Base-by-base conservation (phyloP, 2,888 invertebrate genomes). In the Xylota sylvarum region DNA sequence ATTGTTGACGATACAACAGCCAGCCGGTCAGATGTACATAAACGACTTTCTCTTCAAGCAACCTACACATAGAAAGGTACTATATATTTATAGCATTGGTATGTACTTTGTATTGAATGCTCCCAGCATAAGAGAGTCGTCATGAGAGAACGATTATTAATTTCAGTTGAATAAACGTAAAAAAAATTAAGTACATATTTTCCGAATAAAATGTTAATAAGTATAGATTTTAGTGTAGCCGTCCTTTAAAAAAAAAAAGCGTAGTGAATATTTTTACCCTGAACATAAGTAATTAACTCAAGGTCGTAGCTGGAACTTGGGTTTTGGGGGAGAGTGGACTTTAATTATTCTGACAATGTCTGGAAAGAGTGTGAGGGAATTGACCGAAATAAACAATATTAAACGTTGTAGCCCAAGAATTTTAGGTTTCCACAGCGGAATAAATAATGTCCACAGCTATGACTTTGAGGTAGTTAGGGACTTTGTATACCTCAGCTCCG, bases 31-130 rank as follows among this genome's bases (percentile, higher is more conserved):
- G 17, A 19, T 35, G 58, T 58, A 58, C 3, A 35, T 37, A 35
- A n/a, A 30, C 5, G 19, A 19, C 19, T 58, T 58, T 58, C 58
- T 58, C 37, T 58, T 58, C 19, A 12, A 32, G 7, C n/a, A 30
- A 56, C 35, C 9, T 32, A 35, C 6, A 35, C 10, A 58, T 14
- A 5, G 12, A 12, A 35, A 5, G 1, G 17, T 27, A 56, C n/a
- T 35, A 2, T 37, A 58, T 19, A 35, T 14, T 35, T 58, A 23
- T 23, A 37, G 17, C 9, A 23, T 19, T 9, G 12, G 5, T 30
- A 4, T 7, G 4, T 37, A 32, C 5, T 6, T 37, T 37, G 5
- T 14, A 7, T n/a, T 7, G 0, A n/a, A 32, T 17, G 17, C 9
- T 5, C 14, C 9, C 17, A 32, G 23, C 23, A 10, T 35, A 58